Conservation (phyloP, 2,113 vertebrate genomes). For the Phoenicopterus ruber region DNA sequence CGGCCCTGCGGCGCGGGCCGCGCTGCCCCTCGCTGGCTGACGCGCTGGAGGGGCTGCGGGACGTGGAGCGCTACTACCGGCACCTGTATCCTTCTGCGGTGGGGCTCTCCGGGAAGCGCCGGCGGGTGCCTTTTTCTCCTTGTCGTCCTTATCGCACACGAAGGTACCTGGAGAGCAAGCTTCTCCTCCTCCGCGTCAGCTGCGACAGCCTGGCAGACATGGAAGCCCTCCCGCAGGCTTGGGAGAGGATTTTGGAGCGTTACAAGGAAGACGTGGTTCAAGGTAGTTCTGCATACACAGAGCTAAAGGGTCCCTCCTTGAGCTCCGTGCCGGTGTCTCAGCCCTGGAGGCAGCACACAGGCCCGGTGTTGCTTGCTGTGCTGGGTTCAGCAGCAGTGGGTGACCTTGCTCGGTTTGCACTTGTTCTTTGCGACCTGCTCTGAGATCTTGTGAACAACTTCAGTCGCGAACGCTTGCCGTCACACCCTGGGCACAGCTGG, state of each 20-base stretch:
- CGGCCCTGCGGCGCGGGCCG: slow-evolving; percentile 63
- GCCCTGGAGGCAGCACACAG: fast-evolving
- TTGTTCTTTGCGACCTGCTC: background rate
- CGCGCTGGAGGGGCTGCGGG: slow-evolving; percentile 88
- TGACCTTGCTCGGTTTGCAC: no score
- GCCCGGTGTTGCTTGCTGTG: fast-evolving
- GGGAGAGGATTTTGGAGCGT: slow-evolving; percentile 74
- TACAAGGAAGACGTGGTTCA: slow-evolving; percentile 63
- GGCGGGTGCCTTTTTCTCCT: fast-evolving
- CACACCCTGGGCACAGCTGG: background rate
- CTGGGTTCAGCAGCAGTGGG: background rate
- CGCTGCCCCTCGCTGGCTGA: slow-evolving; percentile 82
- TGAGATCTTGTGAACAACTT: fast-evolving
- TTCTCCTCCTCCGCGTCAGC: slow-evolving; percentile 74
- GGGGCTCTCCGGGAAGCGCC: background rate
- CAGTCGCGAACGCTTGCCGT: fast-evolving
- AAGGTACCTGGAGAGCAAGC: slow-evolving; percentile 81
- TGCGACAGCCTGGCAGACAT: slow-evolving; percentile 70
- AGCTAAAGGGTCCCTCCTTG: fast-evolving
- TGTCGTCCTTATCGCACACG: slow-evolving; percentile 44
- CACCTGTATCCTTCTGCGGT: slow-evolving; percentile 78
- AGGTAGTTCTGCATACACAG: slow-evolving; percentile 50
- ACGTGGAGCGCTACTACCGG: slow-evolving; percentile 82
- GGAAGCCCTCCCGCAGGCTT: slow-evolving; percentile 74
- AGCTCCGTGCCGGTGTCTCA: fast-evolving